Conservation (phyloP, 1,140 invertebrate species). For the Macrobrachium rosenbergii region DNA sequence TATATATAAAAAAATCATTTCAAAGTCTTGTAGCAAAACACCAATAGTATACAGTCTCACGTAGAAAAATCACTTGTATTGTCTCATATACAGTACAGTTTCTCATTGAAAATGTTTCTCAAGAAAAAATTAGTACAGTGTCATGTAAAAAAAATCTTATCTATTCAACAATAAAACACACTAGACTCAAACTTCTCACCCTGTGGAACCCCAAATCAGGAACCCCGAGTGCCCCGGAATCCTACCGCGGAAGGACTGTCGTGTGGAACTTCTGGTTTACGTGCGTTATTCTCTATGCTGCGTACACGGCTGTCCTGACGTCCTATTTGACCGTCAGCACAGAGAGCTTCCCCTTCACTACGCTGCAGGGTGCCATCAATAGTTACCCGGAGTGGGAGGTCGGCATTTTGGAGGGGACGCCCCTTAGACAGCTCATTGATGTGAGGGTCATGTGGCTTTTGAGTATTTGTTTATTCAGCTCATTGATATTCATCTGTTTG, state of each 20-base stretch:
- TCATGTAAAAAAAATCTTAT: not conserved
- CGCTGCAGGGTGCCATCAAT: slow-evolving; percentile 5
- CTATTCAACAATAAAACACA: not conserved
- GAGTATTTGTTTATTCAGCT: not conserved
- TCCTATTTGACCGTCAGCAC: slow-evolving; percentile 44
- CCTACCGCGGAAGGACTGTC: slow-evolving; percentile 3
- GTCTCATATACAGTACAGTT: no score
- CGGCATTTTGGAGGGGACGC: slow-evolving; percentile 41
- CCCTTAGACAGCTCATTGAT: slow-evolving; percentile 20
- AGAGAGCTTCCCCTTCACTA: slow-evolving; percentile 26
- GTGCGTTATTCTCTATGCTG: slow-evolving; percentile 36
- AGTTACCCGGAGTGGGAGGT: slow-evolving; percentile 34
- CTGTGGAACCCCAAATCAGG: not conserved
- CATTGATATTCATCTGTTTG: not conserved
- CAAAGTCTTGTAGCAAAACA: no score
- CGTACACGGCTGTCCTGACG: slow-evolving; percentile 37
- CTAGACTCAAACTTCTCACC: not conserved
- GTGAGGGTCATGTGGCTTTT: not conserved
- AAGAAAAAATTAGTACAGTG: not conserved
- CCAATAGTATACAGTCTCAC: no score
- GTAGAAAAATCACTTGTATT: no score
- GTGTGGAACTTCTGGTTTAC: slow-evolving; percentile 29
- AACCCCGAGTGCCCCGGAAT: not conserved
- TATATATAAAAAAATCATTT: no score
- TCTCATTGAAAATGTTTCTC: no score